These are phyloP conservation scores for Pyrochroa serraticornis DNA, from an alignment of 2,888 invertebrate species.

Conservation along the genomic window DNA sequence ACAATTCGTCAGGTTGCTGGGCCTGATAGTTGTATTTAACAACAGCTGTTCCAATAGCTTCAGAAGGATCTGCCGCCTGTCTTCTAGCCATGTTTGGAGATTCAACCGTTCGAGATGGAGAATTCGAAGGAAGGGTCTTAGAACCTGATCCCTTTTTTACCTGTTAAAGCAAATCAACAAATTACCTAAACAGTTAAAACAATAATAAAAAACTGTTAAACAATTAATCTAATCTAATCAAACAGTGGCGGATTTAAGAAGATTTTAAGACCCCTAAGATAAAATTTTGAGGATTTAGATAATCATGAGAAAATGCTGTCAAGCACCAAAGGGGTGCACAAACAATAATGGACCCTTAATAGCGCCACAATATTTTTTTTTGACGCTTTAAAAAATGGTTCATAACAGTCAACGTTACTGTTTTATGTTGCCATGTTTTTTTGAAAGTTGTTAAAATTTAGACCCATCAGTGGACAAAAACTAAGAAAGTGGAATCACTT, in stretches of 20 bases:
- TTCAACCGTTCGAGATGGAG: conserved; percentile 78
- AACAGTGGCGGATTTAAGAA: no score
- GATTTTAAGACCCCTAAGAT: no score
- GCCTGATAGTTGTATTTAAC: conserved; percentile 97
- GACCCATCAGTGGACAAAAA: no score
- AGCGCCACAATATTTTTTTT: not conserved
- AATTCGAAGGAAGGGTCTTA: conserved; percentile 83
- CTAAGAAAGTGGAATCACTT: no score
- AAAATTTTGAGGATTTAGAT: no score
- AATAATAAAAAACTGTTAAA: not conserved
- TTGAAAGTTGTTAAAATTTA: no score
- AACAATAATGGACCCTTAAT: not conserved
- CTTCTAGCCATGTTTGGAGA: conserved; percentile 77
- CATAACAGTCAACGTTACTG: no score
- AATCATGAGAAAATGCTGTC: no score
- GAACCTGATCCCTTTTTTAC: conserved; percentile 72
- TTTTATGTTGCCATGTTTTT: no score
- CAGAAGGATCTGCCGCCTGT: conserved; percentile 81
- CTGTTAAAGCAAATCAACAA: conserved; percentile 43
- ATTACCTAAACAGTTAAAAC: not conserved
- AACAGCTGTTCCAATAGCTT: conserved; percentile 86
- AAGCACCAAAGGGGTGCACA: not conserved
- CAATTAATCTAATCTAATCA: not conserved
- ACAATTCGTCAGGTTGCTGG: conserved; percentile 94
- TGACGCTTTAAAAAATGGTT: not conserved